Conservation (phyloP, 23 tunicate species). For the Ciona savignyi region DNA sequence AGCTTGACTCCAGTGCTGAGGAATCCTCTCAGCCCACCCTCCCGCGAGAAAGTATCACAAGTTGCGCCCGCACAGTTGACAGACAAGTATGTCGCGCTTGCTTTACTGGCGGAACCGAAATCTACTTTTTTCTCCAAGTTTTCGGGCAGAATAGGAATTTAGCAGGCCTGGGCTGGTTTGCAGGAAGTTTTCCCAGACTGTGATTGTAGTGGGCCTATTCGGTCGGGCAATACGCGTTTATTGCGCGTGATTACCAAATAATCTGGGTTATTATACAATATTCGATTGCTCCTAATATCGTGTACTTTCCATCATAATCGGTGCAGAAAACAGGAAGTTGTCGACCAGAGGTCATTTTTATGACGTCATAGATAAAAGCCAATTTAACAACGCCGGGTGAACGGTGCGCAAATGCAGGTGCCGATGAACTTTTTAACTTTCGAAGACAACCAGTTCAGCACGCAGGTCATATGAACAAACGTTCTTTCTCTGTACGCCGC, state of each 20-base stretch:
- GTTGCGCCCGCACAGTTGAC: background rate
- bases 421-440: background rate
- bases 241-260: background rate
- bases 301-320: background rate
- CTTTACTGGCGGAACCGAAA: background rate
- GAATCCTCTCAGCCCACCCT: too few species aligned
- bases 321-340: background rate
- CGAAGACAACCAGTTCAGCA: too few species aligned
- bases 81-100: background rate
- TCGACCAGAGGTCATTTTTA: background rate
- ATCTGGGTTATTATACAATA: background rate
- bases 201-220: background rate
- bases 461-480: too few species aligned
- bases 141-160: background rate
- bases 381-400: background rate
- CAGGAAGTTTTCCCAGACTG: constrained; percentile 2
- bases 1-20: too few species aligned
- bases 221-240: background rate
- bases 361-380: background rate
- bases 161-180: background rate
- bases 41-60: background rate
- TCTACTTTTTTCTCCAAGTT: background rate
- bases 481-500: too few species aligned
- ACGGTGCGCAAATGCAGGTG: background rate
- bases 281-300: background rate